Percentiles rank a stretch among this genome's conserved stretches.
These are phyloP conservation scores for Macaria notata DNA, from an alignment of 2,888 invertebrate species.

Conservation along the genomic window DNA sequence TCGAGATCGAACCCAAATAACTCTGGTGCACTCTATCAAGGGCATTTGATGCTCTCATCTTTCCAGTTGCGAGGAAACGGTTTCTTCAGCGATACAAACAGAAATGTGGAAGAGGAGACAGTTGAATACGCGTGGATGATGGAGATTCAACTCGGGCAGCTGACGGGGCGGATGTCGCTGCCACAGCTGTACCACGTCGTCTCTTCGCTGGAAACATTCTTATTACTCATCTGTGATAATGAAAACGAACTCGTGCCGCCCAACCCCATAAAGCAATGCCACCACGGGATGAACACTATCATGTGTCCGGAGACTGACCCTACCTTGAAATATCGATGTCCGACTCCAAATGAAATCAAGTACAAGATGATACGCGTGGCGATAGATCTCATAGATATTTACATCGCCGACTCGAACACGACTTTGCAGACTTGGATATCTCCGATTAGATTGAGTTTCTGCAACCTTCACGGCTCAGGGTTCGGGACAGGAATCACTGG, in stretches of 20 bases:
- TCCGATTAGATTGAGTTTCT: constrained; percentile 93
- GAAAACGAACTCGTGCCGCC: constrained; percentile 96
- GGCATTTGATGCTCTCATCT: constrained; percentile 92
- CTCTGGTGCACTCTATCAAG: constrained; percentile 86
- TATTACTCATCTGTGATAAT: constrained; percentile 91
- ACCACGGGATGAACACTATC: constrained; percentile 88
- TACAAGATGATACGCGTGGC: constrained; percentile 96
- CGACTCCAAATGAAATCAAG: constrained; percentile 92
- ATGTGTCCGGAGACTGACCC: constrained; percentile 87
- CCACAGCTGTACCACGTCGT: constrained; percentile 94
- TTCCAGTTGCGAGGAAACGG: constrained; percentile 96
- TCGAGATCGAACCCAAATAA: constrained; percentile 82
- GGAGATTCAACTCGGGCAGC: constrained; percentile 95
- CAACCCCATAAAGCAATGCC: constrained; percentile 88
- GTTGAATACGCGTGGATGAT: constrained; percentile 99
- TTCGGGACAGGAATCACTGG: constrained; percentile 95
- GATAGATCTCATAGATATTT: constrained; percentile 94
- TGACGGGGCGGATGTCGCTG: constrained; percentile 94
- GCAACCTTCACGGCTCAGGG: constrained; percentile 97
- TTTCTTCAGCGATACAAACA: constrained; percentile 96
- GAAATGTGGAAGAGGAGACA: constrained; percentile 95
- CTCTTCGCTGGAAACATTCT: constrained; percentile 93
- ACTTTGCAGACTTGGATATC: constrained; percentile 94
- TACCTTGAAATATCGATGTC: constrained; percentile 88
- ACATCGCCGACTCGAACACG: constrained; percentile 94